Conservation (phyloP, 2,888 invertebrate genomes). For the Trichogramma evanescens region DNA sequence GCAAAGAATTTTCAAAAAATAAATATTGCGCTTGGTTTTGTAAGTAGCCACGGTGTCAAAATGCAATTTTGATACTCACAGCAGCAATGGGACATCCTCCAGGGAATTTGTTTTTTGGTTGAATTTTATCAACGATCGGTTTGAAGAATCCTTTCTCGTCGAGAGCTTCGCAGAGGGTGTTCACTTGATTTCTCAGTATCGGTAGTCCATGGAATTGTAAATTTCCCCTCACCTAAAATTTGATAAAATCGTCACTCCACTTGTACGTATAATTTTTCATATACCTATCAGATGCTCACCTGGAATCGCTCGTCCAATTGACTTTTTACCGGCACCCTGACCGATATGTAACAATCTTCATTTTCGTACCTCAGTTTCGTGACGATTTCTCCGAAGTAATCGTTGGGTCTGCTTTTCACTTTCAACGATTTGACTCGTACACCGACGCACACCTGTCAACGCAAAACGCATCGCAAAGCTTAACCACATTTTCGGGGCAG, state of each 20-base stretch:
- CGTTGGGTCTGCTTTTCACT: neutral
- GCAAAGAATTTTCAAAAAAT: neutral
- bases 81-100: constrained; percentile 4
- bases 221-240: neutral
- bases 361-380: neutral
- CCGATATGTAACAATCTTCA: neutral
- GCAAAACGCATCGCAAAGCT: too few species aligned
- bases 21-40: neutral
- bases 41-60: neutral
- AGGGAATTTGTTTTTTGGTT: constrained; percentile 2
- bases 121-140: neutral
- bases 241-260: neutral
- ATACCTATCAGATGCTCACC: neutral
- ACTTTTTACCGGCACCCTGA: constrained; percentile 2
- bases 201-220: constrained; percentile 1
- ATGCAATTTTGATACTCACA: neutral
- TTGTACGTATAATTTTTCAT: too few species aligned
- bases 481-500: neutral
- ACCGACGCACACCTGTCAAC: neutral
- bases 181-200: neutral
- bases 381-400: constrained; percentile 5
- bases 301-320: neutral
- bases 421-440: neutral
- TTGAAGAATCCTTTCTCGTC: constrained; percentile 2
- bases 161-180: constrained; percentile 4